Evolutionary conservation across 2,797 vertebrate genomes (phyloP), one percentile per base, ranked within the genome.

Genomic region (Clarias platycephalus): DNA sequence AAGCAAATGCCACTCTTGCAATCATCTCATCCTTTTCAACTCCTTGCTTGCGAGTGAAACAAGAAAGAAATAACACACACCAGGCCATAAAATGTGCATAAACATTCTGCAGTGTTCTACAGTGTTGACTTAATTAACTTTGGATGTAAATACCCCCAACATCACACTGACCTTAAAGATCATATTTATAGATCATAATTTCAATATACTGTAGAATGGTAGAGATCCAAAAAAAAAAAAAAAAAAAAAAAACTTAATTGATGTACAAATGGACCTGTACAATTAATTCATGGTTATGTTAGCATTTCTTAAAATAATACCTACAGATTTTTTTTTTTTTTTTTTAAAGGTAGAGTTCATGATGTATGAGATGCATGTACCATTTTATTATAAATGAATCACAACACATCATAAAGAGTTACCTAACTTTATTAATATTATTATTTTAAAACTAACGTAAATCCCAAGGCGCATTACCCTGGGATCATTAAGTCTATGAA

Each of bases 401-500:
- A n/a, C 66, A 93, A 91, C 92, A 96, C 95, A 90, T 80, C 89
- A 89, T 28, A 93, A 95, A 94, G 94, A 97, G 97, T 98, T 96
- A 96, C 96, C 97, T 97, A 97, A 97, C 95, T 99, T 99, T 99
- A 99, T 98, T 99, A 96, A 96, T 95, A 96, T 96, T 91, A 93
- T 94, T 94, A 93, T 93, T 93, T 97, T 95, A 94, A 97, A 97
- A 97, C 96, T 97, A 97, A 96, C 96, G 96, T 96, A 97, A 97
- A 96, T 96, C 94, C 96, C 96, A 95, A 94, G 93, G 94, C 94
- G 93, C 94, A 95, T 92, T 94, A 92, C 95, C 94, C 93, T 94
- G 95, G 95, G 96, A 96, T 93, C 93, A 95, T 96, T 93, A 95
- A 95, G 91, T 95, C 95, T 95, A 95, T 92, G 94, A 95, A 97